A percentile compares a stretch with the other conserved stretches of the same genome.
Evolutionary conservation across 2,888 invertebrate species (phyloP).

Genomic region (Drosophila rellima): DNA sequence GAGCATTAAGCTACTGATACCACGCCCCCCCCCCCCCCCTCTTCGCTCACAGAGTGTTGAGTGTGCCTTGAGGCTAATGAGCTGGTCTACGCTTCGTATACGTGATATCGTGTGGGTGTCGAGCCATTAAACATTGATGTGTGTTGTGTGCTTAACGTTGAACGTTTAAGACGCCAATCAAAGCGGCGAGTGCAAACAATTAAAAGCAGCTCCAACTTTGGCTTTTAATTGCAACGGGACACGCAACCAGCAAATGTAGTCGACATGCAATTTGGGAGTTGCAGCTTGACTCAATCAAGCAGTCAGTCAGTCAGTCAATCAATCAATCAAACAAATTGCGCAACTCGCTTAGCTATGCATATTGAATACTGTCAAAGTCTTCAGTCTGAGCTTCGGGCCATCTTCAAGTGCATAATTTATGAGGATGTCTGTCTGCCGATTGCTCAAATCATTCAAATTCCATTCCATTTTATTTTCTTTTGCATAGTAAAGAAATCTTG

Average conservation of each 20-base stretch:
- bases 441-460: slow-evolving; percentile 31
- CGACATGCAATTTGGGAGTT: slow-evolving; percentile 25
- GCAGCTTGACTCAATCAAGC: slow-evolving; percentile 56
- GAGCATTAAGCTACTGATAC: slow-evolving; percentile 8
- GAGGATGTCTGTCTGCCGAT: slow-evolving; percentile 44
- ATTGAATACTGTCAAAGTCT: slow-evolving; percentile 66
- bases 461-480: slow-evolving; percentile 1
- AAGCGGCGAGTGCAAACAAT: slow-evolving; percentile 68
- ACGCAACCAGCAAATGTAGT: slow-evolving; percentile 42
- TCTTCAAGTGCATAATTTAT: slow-evolving; percentile 66
- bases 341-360: slow-evolving; percentile 72
- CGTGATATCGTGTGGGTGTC: slow-evolving; percentile 46
- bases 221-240: slow-evolving; percentile 74
- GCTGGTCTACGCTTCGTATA: slow-evolving; percentile 25
- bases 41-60: background rate
- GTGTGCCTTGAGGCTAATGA: slow-evolving; percentile 26
- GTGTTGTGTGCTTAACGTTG: slow-evolving; percentile 64
- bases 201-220: slow-evolving; percentile 63
- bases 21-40: slow-evolving; percentile 13
- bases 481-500: slow-evolving; percentile 21
- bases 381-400: background rate
- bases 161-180: slow-evolving; percentile 70
- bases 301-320: slow-evolving; percentile 62
- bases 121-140: slow-evolving; percentile 65
- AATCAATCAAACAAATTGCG: slow-evolving; percentile 74